A percentile compares a stretch with the other conserved stretches of the same genome.
These are phyloP conservation scores for Allolobophora icterica DNA, from an alignment of 2,888 invertebrate species.

Conservation along the genomic window DNA sequence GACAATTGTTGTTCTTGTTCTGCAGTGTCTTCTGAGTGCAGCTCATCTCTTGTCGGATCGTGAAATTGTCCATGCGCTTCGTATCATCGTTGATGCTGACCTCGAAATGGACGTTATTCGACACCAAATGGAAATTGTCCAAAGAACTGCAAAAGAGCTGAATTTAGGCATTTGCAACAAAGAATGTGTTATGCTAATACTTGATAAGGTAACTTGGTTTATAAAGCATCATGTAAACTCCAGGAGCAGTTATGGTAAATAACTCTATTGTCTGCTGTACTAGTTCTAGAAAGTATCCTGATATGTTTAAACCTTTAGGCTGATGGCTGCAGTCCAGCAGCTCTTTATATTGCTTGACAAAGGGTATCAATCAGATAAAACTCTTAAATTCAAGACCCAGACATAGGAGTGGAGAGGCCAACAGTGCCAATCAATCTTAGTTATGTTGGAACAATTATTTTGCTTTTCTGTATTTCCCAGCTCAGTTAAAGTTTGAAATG, in stretches of 20 bases:
- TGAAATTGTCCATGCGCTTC: conserved; percentile 33
- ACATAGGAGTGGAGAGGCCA: not conserved
- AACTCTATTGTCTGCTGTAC: not conserved
- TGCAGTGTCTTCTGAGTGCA: conserved; percentile 42
- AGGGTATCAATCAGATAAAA: too few species aligned
- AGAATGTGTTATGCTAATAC: conserved; percentile 54
- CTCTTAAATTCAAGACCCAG: too few species aligned
- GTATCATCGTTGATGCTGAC: conserved; percentile 38
- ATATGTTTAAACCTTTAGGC: not conserved
- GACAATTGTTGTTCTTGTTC: not conserved
- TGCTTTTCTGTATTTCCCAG: not conserved
- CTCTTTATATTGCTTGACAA: too few species aligned
- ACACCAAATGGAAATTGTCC: conserved; percentile 32
- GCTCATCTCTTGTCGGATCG: conserved; percentile 40
- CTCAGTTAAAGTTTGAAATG: too few species aligned
- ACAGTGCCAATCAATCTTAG: not conserved
- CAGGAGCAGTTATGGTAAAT: not conserved
- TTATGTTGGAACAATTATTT: not conserved
- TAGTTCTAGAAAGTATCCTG: not conserved
- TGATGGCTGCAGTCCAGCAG: not conserved
- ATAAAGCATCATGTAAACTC: not conserved
- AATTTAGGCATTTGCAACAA: conserved; percentile 19
- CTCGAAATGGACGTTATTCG: conserved; percentile 7
- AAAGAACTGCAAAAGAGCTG: conserved; percentile 29
- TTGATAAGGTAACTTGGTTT: conserved; percentile 56